Conservation (phyloP, 2,888 invertebrate species). For the Spatulosminthurus flaviceps region DNA sequence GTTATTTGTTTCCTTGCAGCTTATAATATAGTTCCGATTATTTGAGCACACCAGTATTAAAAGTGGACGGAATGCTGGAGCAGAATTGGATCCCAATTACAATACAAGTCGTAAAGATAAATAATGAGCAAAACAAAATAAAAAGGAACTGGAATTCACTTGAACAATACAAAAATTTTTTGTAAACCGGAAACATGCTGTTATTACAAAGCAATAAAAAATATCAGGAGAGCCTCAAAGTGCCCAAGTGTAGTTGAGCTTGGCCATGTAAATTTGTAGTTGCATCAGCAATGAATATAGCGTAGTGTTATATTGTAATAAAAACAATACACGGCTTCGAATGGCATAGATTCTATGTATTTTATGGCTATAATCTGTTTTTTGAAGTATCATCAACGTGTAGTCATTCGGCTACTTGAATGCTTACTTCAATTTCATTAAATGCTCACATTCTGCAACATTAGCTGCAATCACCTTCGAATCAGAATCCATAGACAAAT, state of each 20-base stretch:
- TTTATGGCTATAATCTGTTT: background rate
- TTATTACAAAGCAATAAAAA: background rate
- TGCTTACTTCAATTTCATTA: slow-evolving; percentile 39
- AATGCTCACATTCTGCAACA: slow-evolving; percentile 40
- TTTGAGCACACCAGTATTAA: too few species aligned
- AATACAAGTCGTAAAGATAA: background rate
- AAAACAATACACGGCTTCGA: background rate
- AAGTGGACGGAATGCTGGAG: too few species aligned
- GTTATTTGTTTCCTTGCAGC: too few species aligned
- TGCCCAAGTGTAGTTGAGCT: background rate
- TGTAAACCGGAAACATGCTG: background rate
- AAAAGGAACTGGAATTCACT: background rate
- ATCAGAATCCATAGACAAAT: slow-evolving; percentile 44
- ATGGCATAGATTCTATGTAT: background rate
- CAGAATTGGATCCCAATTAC: too few species aligned
- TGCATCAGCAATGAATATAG: too few species aligned
- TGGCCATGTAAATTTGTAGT: background rate
- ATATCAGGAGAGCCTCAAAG: background rate
- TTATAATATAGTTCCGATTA: too few species aligned
- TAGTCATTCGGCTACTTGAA: background rate
- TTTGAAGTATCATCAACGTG: background rate
- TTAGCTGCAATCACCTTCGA: slow-evolving; percentile 31
- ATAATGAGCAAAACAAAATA: background rate
- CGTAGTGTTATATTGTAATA: background rate
- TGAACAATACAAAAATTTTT: background rate